Percentiles rank a stretch among this genome's conserved stretches.
Evolutionary conservation across 2,113 vertebrate genomes (phyloP).

Genomic region (Zosterops pallidus): DNA sequence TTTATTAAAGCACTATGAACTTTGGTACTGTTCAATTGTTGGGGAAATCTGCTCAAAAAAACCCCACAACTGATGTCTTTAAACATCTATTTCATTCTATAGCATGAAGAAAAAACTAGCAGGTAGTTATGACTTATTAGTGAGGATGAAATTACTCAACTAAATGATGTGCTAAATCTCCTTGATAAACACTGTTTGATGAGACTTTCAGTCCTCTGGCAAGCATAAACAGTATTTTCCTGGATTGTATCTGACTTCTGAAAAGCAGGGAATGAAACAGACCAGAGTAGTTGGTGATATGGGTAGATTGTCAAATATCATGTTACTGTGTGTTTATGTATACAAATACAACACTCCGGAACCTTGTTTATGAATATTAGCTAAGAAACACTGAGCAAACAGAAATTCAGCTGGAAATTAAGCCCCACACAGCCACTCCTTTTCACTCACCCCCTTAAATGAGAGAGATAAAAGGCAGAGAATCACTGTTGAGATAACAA

Average conservation of each 20-base stretch:
- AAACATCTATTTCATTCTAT: neutral
- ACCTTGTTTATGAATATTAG: neutral
- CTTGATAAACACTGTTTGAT: neutral
- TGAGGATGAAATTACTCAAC: neutral
- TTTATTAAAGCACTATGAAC: neutral
- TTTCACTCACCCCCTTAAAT: fast-evolving
- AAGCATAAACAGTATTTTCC: neutral
- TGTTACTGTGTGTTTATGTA: neutral
- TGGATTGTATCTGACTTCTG: neutral
- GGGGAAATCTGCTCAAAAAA: neutral
- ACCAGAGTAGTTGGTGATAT: neutral
- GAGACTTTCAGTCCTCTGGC: neutral
- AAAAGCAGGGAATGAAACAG: neutral
- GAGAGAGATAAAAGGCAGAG: neutral
- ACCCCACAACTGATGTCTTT: neutral
- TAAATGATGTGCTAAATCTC: neutral
- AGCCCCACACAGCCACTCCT: fast-evolving
- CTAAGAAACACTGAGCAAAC: neutral
- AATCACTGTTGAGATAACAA: neutral
- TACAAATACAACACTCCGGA: neutral
- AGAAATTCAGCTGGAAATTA: neutral
- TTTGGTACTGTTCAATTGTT: neutral
- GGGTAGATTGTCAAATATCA: neutral
- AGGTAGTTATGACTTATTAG: neutral
- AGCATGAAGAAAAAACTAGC: neutral